Base-by-base conservation (phyloP, 2,888 invertebrate species). In the Timandra comae region DNA sequence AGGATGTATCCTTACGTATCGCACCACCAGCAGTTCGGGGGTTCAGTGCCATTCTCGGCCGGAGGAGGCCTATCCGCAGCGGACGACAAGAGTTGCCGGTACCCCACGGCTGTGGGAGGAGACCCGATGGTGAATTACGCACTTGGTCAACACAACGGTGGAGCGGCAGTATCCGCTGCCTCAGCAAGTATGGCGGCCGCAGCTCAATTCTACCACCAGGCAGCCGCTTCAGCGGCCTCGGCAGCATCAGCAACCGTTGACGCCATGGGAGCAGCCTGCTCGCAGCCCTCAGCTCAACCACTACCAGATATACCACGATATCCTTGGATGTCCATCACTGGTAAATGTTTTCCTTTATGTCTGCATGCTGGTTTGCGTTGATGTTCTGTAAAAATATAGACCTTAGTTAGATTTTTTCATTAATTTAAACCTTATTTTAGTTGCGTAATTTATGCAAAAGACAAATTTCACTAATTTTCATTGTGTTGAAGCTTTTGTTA, bases 281-380 rank as follows among this genome's bases (percentile, higher is more conserved):
- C 91, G 45, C 93, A 93, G 70, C 89, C 92, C 55, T 91, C 93
- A 41, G 94, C 94, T 43, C 95, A 95, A 78, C 94, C 95, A 37
- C 91, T 96, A 70, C 94, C 95, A 29, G 96, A 96, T 85, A 93
- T 96, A 73, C 96, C 96, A 35, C 91, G 96, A 69, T 96, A 97
- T 79, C 96, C 96, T 29, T 97, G 96, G 96, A 96, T 97, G 96
- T 94, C 96, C 68, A 95, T 96, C 82, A 96, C 96, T 89, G 96
- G 96, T 96, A 89, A 92, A 89, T 87, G 51, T 66, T 78, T 70
- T 54, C 63, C 62, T 68, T 66, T 61, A 63, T 68, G 60, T 56
- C 49, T 75, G 80, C 75, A 77, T 76, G 76, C 45, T 56, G 41
- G 32, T 51, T 43, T 38, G 37, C 36, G 31, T 45, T 53, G 46